A percentile compares a stretch with the other conserved stretches of the same genome.
Conservation (phyloP, 2,888 invertebrate species). For the Disparrhopalites patrizii region DNA sequence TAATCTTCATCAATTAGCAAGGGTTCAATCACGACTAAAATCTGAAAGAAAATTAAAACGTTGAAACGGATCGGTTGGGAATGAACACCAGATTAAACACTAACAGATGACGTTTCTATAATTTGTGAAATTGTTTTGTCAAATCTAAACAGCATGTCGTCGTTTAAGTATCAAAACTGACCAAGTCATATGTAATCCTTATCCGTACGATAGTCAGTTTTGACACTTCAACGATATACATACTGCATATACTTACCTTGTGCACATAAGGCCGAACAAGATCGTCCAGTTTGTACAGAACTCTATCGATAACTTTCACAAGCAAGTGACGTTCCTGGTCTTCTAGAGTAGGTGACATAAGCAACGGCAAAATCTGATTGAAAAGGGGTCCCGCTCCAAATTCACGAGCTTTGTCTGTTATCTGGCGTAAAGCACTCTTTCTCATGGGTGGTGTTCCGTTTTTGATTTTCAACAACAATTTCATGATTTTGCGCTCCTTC, state of each 20-base stretch:
- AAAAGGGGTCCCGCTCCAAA: slow-evolving; percentile 98
- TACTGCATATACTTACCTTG: slow-evolving; percentile 61
- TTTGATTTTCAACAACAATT: slow-evolving; percentile 93
- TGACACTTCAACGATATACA: not conserved
- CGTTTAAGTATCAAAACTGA: too few species aligned
- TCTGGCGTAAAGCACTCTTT: slow-evolving; percentile 93
- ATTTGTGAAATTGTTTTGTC: too few species aligned
- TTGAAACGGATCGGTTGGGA: too few species aligned
- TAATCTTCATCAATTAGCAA: slow-evolving; percentile 99
- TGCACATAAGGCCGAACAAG: slow-evolving; percentile 98
- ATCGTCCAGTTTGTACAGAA: slow-evolving; percentile 96
- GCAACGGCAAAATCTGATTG: slow-evolving; percentile 95
- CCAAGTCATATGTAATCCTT: too few species aligned
- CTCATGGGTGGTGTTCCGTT: slow-evolving; percentile 99
- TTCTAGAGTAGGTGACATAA: slow-evolving; percentile 99
- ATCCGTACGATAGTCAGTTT: too few species aligned
- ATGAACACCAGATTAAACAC: too few species aligned
- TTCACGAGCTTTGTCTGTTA: slow-evolving; percentile 97
- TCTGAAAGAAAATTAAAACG: too few species aligned
- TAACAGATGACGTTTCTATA: too few species aligned
- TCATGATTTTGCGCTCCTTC: slow-evolving; percentile 99
- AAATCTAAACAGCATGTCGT: too few species aligned
- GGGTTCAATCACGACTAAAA: slow-evolving; percentile 98
- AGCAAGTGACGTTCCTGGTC: slow-evolving; percentile 98
- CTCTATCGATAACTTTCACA: slow-evolving; percentile 98